Percentiles rank a stretch among this genome's conserved stretches.
Evolutionary conservation across 1,140 invertebrate genomes (phyloP).

Genomic region (Drosophila pectinifera): DNA sequence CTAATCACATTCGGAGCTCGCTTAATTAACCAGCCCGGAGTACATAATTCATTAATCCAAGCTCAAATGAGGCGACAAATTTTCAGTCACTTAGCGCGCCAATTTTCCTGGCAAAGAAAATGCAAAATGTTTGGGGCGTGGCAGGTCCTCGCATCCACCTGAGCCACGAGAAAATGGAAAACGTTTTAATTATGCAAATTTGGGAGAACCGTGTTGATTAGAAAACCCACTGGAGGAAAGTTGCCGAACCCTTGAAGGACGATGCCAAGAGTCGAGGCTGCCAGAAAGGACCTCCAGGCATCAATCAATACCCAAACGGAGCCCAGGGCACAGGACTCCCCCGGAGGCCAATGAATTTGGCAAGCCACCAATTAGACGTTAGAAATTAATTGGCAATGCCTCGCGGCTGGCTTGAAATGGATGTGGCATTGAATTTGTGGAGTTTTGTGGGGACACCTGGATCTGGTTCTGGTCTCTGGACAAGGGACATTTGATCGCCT

Average conservation of each 20-base stretch:
- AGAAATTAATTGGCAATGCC: slow-evolving; percentile 74
- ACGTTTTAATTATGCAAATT: slow-evolving; percentile 82
- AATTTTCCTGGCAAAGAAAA: slow-evolving; percentile 47
- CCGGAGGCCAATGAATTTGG: slow-evolving; percentile 62
- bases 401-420: slow-evolving; percentile 23
- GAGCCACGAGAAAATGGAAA: slow-evolving; percentile 52
- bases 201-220: slow-evolving; percentile 68
- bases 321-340: slow-evolving; percentile 9
- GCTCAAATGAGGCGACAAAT: slow-evolving; percentile 80
- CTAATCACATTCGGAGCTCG: slow-evolving; percentile 71
- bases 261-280: slow-evolving; percentile 8
- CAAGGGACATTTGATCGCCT: neutral
- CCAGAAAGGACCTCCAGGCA: slow-evolving; percentile 29
- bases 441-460: slow-evolving; percentile 7
- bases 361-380: slow-evolving; percentile 69
- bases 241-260: slow-evolving; percentile 29
- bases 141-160: slow-evolving; percentile 33
- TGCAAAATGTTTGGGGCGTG: slow-evolving; percentile 30
- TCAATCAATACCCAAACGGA: slow-evolving; percentile 69
- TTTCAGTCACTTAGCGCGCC: slow-evolving; percentile 72
- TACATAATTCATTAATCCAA: slow-evolving; percentile 77
- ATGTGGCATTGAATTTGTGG: slow-evolving; percentile 3
- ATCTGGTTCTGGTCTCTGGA: neutral
- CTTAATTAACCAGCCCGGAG: slow-evolving; percentile 60
- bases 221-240: slow-evolving; percentile 64